Conservation (phyloP, 2,888 invertebrate species). For the Cordilura impudica region DNA sequence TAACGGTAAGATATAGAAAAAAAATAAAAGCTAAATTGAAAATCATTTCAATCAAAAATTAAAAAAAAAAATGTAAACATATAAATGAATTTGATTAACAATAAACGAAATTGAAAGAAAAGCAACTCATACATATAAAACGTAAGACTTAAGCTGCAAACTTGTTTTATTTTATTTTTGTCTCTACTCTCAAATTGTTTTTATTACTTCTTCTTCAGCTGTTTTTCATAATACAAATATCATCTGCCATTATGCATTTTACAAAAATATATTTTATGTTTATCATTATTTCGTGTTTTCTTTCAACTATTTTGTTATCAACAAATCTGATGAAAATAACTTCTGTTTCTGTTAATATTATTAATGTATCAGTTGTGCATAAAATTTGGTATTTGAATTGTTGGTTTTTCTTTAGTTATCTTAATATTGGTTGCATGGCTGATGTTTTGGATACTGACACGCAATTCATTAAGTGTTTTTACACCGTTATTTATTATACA, state of each 20-base stretch:
- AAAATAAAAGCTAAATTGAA: constrained; percentile 32
- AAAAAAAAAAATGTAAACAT: neutral
- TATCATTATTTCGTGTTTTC: constrained; percentile 12
- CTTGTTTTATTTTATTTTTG: no score
- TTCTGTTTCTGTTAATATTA: constrained; percentile 18
- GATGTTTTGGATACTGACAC: neutral
- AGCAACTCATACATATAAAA: constrained; percentile 3
- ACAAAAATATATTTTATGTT: constrained; percentile 22
- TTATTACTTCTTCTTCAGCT: neutral
- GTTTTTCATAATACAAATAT: constrained; percentile 7
- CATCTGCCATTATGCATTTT: no score
- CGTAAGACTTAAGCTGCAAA: constrained; percentile 54
- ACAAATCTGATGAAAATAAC: neutral
- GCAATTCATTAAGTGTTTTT: constrained; percentile 1
- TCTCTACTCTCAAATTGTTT: no score
- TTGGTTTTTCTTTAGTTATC: neutral
- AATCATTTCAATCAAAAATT: constrained; percentile 45
- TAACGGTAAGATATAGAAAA: constrained; percentile 18
- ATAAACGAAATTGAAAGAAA: constrained; percentile 28
- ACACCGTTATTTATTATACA: constrained; percentile 8
- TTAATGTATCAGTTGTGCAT: constrained; percentile 11
- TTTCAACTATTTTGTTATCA: neutral
- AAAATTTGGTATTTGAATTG: neutral
- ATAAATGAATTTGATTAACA: constrained; percentile 48
- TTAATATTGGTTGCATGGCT: neutral